phyloP scores from a whole-genome alignment of 2,888 invertebrate species.

The Macrophya annulata region DNA sequence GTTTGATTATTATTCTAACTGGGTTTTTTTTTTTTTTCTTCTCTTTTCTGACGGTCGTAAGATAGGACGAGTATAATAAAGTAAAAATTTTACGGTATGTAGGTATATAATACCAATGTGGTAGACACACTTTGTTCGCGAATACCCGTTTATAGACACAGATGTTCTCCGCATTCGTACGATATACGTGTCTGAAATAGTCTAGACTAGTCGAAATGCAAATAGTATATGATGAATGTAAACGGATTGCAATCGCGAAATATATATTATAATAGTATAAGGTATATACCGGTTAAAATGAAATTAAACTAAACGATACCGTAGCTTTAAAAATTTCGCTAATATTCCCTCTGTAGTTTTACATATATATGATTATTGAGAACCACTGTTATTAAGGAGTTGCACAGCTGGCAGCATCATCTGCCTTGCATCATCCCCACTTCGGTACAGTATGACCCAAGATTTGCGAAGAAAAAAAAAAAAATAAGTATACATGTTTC shows the following conservation, averaged over 20 bases:
- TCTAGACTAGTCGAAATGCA: slow-evolving; percentile 44
- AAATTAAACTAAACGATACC: background rate
- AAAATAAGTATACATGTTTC: background rate
- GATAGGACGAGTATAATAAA: slow-evolving; percentile 20
- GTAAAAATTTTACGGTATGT: slow-evolving; percentile 4
- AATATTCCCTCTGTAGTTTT: background rate
- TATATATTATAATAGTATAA: background rate
- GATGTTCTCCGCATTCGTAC: slow-evolving; percentile 4
- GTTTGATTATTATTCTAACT: slow-evolving; percentile 40
- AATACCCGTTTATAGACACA: slow-evolving; percentile 40
- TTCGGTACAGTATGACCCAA: slow-evolving; percentile 48
- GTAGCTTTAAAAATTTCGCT: background rate
- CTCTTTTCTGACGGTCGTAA: background rate
- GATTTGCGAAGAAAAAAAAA: slow-evolving; percentile 23
- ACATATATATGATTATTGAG: slow-evolving; percentile 5
- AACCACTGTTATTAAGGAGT: slow-evolving; percentile 52
- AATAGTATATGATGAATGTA: slow-evolving; percentile 13
- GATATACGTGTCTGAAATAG: background rate
- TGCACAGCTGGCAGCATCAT: slow-evolving; percentile 56
- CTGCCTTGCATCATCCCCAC: slow-evolving; percentile 55
- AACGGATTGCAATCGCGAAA: slow-evolving; percentile 25
- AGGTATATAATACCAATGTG: background rate
- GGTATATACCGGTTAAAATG: too few species aligned
- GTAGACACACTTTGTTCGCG: slow-evolving; percentile 21
- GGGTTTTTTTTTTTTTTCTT: background rate